Evolutionary conservation across 2,888 invertebrate genomes (phyloP), one percentile per base, ranked within the genome.

Genomic region (Dicycla oo): DNA sequence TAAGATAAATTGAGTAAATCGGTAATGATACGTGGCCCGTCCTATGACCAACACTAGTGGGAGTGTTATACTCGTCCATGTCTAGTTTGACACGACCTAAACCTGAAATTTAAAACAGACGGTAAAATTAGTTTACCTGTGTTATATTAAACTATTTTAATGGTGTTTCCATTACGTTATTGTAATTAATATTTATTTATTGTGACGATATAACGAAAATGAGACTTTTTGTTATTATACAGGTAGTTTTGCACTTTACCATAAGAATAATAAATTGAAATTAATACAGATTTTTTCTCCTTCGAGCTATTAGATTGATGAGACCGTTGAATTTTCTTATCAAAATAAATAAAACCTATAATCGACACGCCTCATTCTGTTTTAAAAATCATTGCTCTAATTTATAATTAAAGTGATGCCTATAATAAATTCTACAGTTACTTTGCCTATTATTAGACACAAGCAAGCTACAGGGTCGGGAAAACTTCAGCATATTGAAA

Each of bases 1-100:
- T 73, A 2, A 85, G 47, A 45, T 43, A 68, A 18, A 81, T 4
- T 49, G 56, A 61, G n/a, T 61, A 81, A 20, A 4, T 56, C 4
- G 73, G 73, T 53, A 80, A 45, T 7, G 0, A 1, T 8, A 71
- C 43, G 34, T 3, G 2, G 18, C 2, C 10, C 49, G 1, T 15
- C 10, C 1, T n/a, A 5, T 30, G 10, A 8, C 0, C 15, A n/a
- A 4, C 13, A n/a, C 38, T 13, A 13, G 11, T 5, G 6, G 15
- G 7, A 1, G 1, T 6, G 4, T 38, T 7, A 40, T 13, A 0
- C 8, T 3, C 1, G 3, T 2, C 8, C 20, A 15, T 43, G 0
- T 57, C 5, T n/a, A 15, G 15, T 51, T 40, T 47, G 8, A 26
- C 10, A 20, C 7, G 54, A 47, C n/a, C 10, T 34, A 49, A 34